A percentile compares a stretch with the other conserved stretches of the same genome.
Conservation (phyloP, 2,888 invertebrate species). For the Drosophila antonietae region DNA sequence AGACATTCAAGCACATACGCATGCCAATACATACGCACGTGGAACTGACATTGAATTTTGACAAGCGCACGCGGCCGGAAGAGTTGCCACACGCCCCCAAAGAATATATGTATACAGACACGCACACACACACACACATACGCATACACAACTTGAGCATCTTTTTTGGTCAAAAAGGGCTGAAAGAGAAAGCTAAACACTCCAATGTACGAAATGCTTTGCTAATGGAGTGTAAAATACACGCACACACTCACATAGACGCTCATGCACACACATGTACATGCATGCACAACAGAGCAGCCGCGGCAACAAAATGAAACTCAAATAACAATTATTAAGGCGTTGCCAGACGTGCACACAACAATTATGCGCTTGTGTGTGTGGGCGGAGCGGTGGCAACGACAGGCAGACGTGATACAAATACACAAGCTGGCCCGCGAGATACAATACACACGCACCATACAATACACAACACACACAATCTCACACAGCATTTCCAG, state of each 20-base stretch:
- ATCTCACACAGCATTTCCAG: slow-evolving; percentile 47
- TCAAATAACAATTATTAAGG: slow-evolving; percentile 83
- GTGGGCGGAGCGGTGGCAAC: slow-evolving; percentile 67
- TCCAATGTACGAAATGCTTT: slow-evolving; percentile 60
- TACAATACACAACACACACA: slow-evolving; percentile 6
- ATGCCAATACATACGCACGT: slow-evolving; percentile 24
- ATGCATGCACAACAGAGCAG: not conserved
- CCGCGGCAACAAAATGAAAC: slow-evolving; percentile 70
- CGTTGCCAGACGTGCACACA: slow-evolving; percentile 82
- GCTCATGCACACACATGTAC: slow-evolving; percentile 13
- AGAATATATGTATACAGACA: not conserved
- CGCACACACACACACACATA: slow-evolving; percentile 4
- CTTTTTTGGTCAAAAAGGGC: slow-evolving; percentile 61
- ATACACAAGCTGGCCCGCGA: slow-evolving; percentile 54
- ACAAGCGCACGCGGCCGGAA: slow-evolving; percentile 64
- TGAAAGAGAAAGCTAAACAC: slow-evolving; percentile 80
- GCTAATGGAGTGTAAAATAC: slow-evolving; percentile 73
- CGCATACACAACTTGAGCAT: slow-evolving; percentile 31
- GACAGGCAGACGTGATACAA: slow-evolving; percentile 66
- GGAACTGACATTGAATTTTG: slow-evolving; percentile 80
- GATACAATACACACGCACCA: slow-evolving; percentile 46
- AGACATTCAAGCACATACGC: slow-evolving; percentile 30
- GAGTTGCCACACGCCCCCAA: slow-evolving; percentile 43
- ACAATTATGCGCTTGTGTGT: slow-evolving; percentile 69
- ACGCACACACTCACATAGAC: slow-evolving; percentile 41